phyloP scores from a whole-genome alignment of 1,140 invertebrate species.

The Drosophila repleta region DNA sequence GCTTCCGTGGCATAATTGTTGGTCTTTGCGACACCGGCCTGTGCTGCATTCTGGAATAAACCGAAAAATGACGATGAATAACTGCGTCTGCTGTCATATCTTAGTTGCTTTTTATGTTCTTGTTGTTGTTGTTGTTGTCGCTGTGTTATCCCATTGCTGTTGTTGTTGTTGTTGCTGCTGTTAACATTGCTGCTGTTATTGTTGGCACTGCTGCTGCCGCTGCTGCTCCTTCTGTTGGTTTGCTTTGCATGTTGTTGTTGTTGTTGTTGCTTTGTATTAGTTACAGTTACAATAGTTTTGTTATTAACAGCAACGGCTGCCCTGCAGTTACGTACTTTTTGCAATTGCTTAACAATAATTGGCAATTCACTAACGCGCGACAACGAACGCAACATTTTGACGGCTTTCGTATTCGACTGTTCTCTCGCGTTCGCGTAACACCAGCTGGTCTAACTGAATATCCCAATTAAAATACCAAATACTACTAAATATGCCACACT shows the following conservation, averaged over 20 bases:
- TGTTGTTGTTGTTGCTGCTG: conserved; percentile 30
- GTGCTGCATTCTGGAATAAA: conserved; percentile 82
- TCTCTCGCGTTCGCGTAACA: conserved; percentile 52
- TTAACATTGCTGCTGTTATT: conserved; percentile 28
- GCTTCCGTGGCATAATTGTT: conserved; percentile 83
- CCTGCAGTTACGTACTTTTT: conserved; percentile 82
- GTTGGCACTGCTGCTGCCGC: too few relatives aligned
- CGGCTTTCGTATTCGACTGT: conserved; percentile 42
- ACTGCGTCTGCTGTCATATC: conserved; percentile 49
- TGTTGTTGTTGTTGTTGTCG: conserved; percentile 39
- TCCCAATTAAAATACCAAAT: background rate
- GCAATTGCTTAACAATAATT: conserved; percentile 79
- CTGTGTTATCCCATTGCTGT: conserved; percentile 12
- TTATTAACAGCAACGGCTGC: conserved; percentile 50
- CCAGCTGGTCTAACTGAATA: conserved; percentile 28
- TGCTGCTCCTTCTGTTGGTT: conserved; percentile 21
- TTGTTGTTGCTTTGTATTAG: conserved; percentile 41
- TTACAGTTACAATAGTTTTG: conserved; percentile 32
- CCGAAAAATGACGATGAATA: conserved; percentile 84
- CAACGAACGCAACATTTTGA: conserved; percentile 77
- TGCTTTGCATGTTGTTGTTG: conserved; percentile 1
- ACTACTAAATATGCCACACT: conserved; percentile 24
- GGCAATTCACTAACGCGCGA: conserved; percentile 78
- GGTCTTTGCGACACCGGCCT: conserved; percentile 71
- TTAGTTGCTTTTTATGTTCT: conserved; percentile 40